Evolutionary conservation across 2,888 invertebrate genomes (phyloP).

Genomic region (Aleiodes leptofemur): DNA sequence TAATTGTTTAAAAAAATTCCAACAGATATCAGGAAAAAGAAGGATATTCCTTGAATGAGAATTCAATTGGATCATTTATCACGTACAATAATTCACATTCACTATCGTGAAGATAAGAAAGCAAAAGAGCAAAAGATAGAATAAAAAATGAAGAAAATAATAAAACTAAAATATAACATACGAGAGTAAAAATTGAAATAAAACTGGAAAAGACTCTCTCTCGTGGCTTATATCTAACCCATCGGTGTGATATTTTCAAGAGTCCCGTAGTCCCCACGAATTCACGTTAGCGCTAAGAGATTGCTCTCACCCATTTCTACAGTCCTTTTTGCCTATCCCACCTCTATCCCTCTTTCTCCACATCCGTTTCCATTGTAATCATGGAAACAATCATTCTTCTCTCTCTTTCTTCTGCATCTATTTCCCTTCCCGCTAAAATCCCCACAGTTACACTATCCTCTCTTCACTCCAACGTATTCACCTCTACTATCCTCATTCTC

Average conservation of each 20-base stretch:
- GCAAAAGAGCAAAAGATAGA: slow-evolving; percentile 35
- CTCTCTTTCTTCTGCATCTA: slow-evolving; percentile 54
- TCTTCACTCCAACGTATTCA: slow-evolving; percentile 45
- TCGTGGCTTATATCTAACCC: slow-evolving; percentile 52
- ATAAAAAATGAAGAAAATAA: slow-evolving; percentile 19
- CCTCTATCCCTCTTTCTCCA: slow-evolving; percentile 49
- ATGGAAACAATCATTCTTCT: slow-evolving; percentile 74
- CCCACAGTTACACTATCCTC: slow-evolving; percentile 44
- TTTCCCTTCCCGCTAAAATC: slow-evolving; percentile 25
- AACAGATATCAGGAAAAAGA: no score
- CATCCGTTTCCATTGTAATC: slow-evolving; percentile 70
- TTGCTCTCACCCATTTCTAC: slow-evolving; percentile 67
- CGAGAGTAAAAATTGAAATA: slow-evolving; percentile 31
- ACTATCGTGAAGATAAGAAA: slow-evolving; percentile 48
- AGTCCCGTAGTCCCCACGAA: slow-evolving; percentile 69
- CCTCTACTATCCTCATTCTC: slow-evolving; percentile 18
- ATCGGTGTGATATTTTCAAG: slow-evolving; percentile 71
- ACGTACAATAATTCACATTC: no score
- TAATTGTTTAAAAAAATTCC: no score
- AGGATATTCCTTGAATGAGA: no score
- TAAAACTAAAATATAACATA: slow-evolving; percentile 10
- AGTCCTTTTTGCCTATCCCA: slow-evolving; percentile 54
- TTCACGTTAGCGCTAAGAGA: slow-evolving; percentile 74
- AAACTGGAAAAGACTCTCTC: slow-evolving; percentile 18
- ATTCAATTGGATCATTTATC: no score